Evolutionary conservation across 2,797 vertebrate species (phyloP).

Genomic region (Vireo griseus): DNA sequence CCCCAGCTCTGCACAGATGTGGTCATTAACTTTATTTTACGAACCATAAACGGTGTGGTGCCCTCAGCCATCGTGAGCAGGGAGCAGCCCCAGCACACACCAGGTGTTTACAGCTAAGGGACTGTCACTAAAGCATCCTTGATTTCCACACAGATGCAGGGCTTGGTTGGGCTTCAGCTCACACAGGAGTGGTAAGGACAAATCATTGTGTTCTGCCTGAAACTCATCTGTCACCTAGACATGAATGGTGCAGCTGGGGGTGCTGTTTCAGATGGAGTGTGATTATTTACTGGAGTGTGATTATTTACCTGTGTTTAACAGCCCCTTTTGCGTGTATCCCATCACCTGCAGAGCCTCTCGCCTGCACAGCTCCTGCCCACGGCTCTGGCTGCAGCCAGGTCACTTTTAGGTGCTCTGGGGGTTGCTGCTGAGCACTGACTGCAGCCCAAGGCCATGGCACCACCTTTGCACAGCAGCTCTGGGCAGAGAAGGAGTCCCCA

Average conservation of each 20-base stretch:
- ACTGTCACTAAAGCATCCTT: not conserved
- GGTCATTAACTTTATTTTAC: conserved; percentile 21
- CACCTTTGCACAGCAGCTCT: not conserved
- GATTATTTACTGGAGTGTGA: fast-evolving
- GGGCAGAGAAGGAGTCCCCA: not conserved
- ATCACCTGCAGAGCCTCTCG: not conserved
- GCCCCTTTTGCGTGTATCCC: fast-evolving
- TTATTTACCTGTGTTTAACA: not conserved
- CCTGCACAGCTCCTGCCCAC: fast-evolving
- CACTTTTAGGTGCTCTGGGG: not conserved
- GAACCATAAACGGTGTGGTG: not conserved
- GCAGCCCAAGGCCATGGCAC: fast-evolving
- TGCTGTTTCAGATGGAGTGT: not conserved
- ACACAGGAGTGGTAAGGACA: not conserved
- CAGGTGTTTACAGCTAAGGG: not conserved
- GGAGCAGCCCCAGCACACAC: not conserved
- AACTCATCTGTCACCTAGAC: fast-evolving
- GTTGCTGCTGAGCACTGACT: fast-evolving
- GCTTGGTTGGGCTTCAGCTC: not conserved
- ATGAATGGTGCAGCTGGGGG: fast-evolving
- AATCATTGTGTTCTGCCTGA: not conserved
- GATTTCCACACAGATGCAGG: no score
- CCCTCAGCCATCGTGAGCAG: fast-evolving
- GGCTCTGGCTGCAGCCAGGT: fast-evolving
- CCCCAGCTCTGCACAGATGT: not conserved